Evolutionary conservation across 2,797 vertebrate species (phyloP).

Genomic region (Thaleichthys pacificus): DNA sequence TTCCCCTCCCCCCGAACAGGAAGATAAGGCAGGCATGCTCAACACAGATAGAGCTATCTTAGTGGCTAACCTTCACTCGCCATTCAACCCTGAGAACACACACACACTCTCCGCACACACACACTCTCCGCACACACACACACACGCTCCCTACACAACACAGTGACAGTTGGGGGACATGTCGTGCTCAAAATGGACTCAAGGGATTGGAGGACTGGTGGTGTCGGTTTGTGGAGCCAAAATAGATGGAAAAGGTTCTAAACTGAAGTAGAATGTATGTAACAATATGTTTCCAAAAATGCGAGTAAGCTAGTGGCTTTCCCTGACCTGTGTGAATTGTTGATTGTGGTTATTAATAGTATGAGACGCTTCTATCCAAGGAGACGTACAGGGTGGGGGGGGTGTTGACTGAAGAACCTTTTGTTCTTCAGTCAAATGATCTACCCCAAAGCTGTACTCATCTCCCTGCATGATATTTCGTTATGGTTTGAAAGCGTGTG

Average conservation of each 20-base stretch:
- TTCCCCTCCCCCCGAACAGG: slow-evolving; percentile 50
- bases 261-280: neutral
- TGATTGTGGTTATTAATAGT: too few relatives aligned
- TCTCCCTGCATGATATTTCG: neutral
- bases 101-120: slow-evolving; percentile 38
- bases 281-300: neutral
- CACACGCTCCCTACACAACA: slow-evolving; percentile 11
- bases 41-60: slow-evolving; percentile 78
- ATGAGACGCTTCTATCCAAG: too few relatives aligned
- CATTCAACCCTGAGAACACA: slow-evolving; percentile 61
- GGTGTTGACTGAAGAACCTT: too few relatives aligned
- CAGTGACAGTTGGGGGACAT: slow-evolving; percentile 44
- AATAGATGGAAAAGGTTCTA: neutral
- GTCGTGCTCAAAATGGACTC: slow-evolving; percentile 61
- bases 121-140: slow-evolving; percentile 4
- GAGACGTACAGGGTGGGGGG: too few relatives aligned
- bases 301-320: neutral
- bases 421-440: too few relatives aligned
- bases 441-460: too few relatives aligned
- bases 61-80: slow-evolving; percentile 66
- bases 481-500: neutral
- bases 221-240: neutral
- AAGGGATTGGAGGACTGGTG: neutral
- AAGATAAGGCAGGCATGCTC: slow-evolving; percentile 76
- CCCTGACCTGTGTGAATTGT: too few relatives aligned